A percentile compares a stretch with the other conserved stretches of the same genome.
phyloP scores from a whole-genome alignment of 2,888 invertebrate genomes.

The Agonopterix subpropinquella region DNA sequence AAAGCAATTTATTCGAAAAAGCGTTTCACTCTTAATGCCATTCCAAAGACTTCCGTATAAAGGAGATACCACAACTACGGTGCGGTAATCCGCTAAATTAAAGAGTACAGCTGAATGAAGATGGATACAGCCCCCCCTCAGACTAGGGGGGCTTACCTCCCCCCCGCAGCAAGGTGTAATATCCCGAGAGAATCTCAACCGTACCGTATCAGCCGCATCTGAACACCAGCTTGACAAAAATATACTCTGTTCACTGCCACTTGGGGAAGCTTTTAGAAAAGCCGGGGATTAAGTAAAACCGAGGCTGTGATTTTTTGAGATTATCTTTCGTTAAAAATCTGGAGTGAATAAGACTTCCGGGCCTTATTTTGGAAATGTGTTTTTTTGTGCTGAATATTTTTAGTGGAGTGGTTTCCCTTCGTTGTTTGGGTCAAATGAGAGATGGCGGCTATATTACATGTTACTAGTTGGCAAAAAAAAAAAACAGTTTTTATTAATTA shows the following conservation, averaged over 20 bases:
- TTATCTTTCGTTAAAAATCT: conserved; percentile 13
- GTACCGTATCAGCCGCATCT: background rate
- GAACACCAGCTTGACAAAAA: background rate
- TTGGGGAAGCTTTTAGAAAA: background rate
- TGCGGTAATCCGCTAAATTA: conserved; percentile 8
- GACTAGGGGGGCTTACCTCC: background rate
- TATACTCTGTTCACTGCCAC: background rate
- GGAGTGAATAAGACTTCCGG: conserved; percentile 10
- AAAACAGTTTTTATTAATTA: too few species aligned
- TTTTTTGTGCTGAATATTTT: conserved; percentile 3
- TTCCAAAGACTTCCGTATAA: too few species aligned
- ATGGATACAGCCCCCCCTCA: background rate
- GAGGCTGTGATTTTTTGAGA: conserved; percentile 12
- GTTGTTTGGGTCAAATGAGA: too few species aligned
- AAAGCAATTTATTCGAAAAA: too few species aligned
- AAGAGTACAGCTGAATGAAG: conserved; percentile 4
- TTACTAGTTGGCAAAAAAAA: too few species aligned
- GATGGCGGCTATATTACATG: too few species aligned
- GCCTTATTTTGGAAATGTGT: conserved; percentile 3
- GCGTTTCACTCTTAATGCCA: too few species aligned
- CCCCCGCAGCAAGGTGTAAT: conserved; percentile 4
- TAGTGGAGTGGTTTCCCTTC: background rate
- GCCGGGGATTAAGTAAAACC: conserved; percentile 4
- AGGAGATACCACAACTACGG: background rate
- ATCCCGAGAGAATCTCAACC: conserved; percentile 2